Percentiles rank a stretch among this genome's conserved stretches.
Evolutionary conservation across 2,113 vertebrate genomes (phyloP).

Genomic region (cattle (Bos taurus)): ARS-UCD2.0 NC_082638.1:884501-885000

Average conservation of each 20-base stretch:
- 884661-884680: fast-evolving
- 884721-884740: not conserved
- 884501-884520: not conserved
- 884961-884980: fast-evolving
- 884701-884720: not conserved
- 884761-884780: not conserved
- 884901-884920: fast-evolving
- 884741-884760: not conserved
- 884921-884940: fast-evolving
- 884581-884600: not conserved
- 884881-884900: fast-evolving
- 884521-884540: not conserved
- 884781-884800: fast-evolving
- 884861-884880: fast-evolving
- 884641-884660: not conserved
- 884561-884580: fast-evolving
- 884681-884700: fast-evolving
- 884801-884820: fast-evolving
- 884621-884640: not conserved
- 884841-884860: not conserved
- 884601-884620: fast-evolving
- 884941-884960: not conserved
- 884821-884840: fast-evolving
- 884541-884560: not conserved
- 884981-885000: fast-evolving